Base-by-base conservation (phyloP, 2,797 vertebrate genomes). In the Perdix hodgsoniae region DNA sequence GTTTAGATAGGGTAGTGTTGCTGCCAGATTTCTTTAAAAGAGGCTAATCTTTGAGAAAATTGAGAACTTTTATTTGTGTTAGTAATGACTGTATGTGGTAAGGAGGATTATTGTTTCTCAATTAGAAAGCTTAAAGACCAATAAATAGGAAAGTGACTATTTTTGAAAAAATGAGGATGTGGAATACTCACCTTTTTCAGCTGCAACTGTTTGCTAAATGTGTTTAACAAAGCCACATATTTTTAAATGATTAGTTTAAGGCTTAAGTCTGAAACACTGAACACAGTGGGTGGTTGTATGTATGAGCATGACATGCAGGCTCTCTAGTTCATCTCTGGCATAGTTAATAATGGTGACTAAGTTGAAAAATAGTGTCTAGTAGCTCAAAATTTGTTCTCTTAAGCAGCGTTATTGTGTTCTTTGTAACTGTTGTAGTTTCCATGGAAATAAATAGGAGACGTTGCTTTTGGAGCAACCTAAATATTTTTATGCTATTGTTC, bases 191-290 rank as follows among this genome's bases (percentile, higher is more conserved):
- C 64, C 63, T 50, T 73, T 22, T 47, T 22, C 14, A 63, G 31
- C 33, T 91, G 37, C 23, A 92, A 66, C 27, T 85, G 47, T 84
- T 93, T 93, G 77, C 96, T 93, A 94, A 87, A 88, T 70, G 27
- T 31, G 22, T 93, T 95, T 93, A 92, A 91, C 88, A 63, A 89
- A 85, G 33, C 71, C 50, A 45, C 73, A 35, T 45, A 63, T 85
- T 89, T 95, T 91, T 64, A 70, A 83, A 40, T 26, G 21, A 35
- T 54, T 35, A 81, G 18, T 26, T 63, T 77, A 69, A 91, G 35
- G 5, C 16, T 35, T 14, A 50, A 17, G 9, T 52, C 37, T 72
- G 65, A 84, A 29, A 45, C 74, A 60, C 26, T 12, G 13, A 70
- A 19, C 11, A 35, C 37, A 70, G 64, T 37, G 63, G 35, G 76